These are phyloP conservation scores for Proales similis DNA, from an alignment of 1,140 invertebrate species.

Conservation along the genomic window DNA sequence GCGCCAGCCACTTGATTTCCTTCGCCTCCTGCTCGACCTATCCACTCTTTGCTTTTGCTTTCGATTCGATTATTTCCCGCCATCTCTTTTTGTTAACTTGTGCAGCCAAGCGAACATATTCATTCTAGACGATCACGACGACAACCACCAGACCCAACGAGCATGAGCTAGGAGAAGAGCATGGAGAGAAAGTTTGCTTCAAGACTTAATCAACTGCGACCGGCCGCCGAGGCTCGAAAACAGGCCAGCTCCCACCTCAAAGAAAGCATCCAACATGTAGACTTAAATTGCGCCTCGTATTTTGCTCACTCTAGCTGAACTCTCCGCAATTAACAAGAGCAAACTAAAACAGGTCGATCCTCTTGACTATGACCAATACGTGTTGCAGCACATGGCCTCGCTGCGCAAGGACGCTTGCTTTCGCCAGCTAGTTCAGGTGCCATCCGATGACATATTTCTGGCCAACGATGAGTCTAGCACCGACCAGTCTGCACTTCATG, in stretches of 20 bases:
- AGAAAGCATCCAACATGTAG: conserved; percentile 27
- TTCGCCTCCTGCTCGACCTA: too few relatives aligned
- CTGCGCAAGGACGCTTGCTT: conserved; percentile 20
- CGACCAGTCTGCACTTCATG: not conserved
- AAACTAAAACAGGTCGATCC: conserved; percentile 35
- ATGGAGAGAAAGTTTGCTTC: conserved; percentile 37
- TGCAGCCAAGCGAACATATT: too few relatives aligned
- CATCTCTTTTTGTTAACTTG: too few relatives aligned
- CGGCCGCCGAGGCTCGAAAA: conserved; percentile 30
- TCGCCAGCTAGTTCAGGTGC: conserved; percentile 16
- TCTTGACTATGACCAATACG: conserved; percentile 23
- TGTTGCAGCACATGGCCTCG: not conserved
- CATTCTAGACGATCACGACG: too few relatives aligned
- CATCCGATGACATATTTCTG: conserved; percentile 7
- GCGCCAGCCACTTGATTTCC: too few relatives aligned
- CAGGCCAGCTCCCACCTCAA: conserved; percentile 28
- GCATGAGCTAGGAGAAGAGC: not conserved
- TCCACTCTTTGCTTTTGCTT: too few relatives aligned
- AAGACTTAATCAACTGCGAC: conserved; percentile 23
- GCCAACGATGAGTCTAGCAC: not conserved
- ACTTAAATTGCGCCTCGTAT: not conserved
- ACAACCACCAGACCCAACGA: too few relatives aligned
- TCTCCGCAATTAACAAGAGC: not conserved
- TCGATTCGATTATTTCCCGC: too few relatives aligned
- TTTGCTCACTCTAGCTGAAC: not conserved